Conservation (phyloP, 1,140 invertebrate species). For the Oppia nitens region DNA sequence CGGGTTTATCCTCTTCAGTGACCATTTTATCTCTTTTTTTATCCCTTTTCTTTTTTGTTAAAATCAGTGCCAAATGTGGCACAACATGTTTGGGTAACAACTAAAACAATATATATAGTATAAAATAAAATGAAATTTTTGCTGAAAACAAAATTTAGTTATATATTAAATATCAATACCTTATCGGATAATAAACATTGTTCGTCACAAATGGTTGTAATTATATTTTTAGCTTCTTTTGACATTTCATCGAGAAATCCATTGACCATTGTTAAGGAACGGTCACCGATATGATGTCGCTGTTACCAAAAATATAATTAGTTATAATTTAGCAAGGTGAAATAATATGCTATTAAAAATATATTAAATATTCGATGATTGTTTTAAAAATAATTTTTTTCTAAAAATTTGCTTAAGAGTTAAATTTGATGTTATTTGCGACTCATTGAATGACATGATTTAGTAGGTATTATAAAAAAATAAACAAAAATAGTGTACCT, state of each 20-base stretch:
- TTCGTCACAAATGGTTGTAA: slow-evolving; percentile 93
- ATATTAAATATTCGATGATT: too few species aligned
- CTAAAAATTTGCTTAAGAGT: too few species aligned
- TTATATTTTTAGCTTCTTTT: slow-evolving; percentile 96
- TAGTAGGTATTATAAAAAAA: too few species aligned
- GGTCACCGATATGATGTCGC: slow-evolving; percentile 83
- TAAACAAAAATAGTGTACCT: too few species aligned
- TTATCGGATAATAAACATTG: slow-evolving; percentile 86
- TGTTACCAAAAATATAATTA: not conserved
- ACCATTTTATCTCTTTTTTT: slow-evolving; percentile 70
- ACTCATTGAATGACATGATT: too few species aligned
- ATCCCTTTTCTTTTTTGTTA: slow-evolving; percentile 66
- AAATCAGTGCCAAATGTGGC: slow-evolving; percentile 61
- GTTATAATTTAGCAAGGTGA: not conserved
- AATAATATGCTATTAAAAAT: too few species aligned
- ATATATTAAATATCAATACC: slow-evolving; percentile 24
- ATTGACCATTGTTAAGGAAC: slow-evolving; percentile 89
- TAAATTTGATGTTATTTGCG: slow-evolving; percentile 18
- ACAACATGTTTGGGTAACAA: slow-evolving; percentile 89
- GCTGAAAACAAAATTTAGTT: not conserved
- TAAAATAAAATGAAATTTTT: not conserved
- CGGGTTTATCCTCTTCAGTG: slow-evolving; percentile 68
- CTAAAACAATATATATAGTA: slow-evolving; percentile 24
- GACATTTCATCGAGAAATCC: slow-evolving; percentile 97
- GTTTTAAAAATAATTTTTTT: too few species aligned